A percentile compares a stretch with the other conserved stretches of the same genome.
Conservation (phyloP, 2,113 vertebrate genomes). For the Sakesphorus luctuosus region DNA sequence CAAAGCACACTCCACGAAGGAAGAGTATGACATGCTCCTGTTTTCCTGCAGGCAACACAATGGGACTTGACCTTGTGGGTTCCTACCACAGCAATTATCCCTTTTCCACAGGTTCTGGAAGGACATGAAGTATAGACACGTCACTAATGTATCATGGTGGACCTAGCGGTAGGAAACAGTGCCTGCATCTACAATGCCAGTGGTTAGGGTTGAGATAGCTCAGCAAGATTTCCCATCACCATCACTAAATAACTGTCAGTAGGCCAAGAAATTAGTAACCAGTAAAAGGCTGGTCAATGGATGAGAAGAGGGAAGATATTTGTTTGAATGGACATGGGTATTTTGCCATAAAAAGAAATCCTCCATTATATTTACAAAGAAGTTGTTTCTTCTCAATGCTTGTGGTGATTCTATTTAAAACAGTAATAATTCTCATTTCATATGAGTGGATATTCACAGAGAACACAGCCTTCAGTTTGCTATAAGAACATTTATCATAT, state of each 20-base stretch:
- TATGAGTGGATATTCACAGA: not conserved
- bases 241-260: not conserved
- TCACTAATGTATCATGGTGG: not conserved
- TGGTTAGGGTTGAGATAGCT: not conserved
- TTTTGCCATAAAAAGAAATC: not conserved
- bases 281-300: not conserved
- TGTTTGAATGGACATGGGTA: not conserved
- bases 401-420: constrained; percentile 18
- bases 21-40: not conserved
- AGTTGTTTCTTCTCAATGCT: not conserved
- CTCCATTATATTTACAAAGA: not conserved
- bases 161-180: not conserved
- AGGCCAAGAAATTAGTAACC: not conserved
- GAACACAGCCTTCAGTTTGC: not conserved
- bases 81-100: not conserved
- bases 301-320: not conserved
- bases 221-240: not conserved
- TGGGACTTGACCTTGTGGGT: not conserved
- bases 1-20: not conserved
- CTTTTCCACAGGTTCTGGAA: not conserved
- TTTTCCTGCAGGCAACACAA: not conserved
- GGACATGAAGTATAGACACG: not conserved
- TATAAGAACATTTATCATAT: not conserved
- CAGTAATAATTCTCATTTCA: not conserved
- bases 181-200: not conserved